Percentiles rank a stretch among this genome's conserved stretches.
These are phyloP conservation scores for Atlantisia rogersi DNA, from an alignment of 2,113 vertebrate genomes.

Conservation along the genomic window DNA sequence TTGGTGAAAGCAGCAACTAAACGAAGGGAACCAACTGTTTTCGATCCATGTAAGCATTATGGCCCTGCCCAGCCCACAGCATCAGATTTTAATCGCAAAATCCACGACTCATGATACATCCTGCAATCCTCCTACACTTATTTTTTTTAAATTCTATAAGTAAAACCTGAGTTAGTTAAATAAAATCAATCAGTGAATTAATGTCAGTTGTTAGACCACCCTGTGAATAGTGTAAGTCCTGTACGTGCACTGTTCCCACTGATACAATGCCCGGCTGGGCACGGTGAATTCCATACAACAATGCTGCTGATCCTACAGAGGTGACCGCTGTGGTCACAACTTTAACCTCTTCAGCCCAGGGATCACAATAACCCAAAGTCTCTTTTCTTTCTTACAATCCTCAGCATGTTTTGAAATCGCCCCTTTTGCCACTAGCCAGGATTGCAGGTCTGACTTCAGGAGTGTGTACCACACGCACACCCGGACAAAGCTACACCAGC, in stretches of 20 bases:
- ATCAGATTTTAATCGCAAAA: not conserved
- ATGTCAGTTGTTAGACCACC: conserved; percentile 40
- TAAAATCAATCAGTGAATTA: conserved; percentile 10
- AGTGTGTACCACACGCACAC: not conserved
- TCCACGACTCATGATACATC: not conserved
- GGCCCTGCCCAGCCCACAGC: not conserved
- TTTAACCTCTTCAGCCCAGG: conserved; percentile 62
- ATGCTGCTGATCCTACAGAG: conserved; percentile 53
- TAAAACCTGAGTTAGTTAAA: not conserved
- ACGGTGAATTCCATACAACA: conserved; percentile 47
- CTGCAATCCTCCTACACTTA: not conserved
- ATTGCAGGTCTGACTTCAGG: not conserved
- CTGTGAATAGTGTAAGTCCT: conserved; percentile 34
- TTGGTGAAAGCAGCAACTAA: not conserved
- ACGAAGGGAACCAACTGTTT: not conserved
- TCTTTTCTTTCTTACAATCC: conserved; percentile 38
- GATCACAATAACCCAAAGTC: conserved; percentile 50
- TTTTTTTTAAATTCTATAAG: not conserved
- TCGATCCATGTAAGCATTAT: not conserved
- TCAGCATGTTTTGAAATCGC: not conserved
- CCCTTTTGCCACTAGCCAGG: not conserved
- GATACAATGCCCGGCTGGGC: conserved; percentile 45
- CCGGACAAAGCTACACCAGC: not conserved
- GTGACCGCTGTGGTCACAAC: conserved; percentile 42
- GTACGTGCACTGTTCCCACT: conserved; percentile 55